Evolutionary conservation across 1,140 invertebrate species (phyloP).

Genomic region (Aphaenogaster ashmeadi): DNA sequence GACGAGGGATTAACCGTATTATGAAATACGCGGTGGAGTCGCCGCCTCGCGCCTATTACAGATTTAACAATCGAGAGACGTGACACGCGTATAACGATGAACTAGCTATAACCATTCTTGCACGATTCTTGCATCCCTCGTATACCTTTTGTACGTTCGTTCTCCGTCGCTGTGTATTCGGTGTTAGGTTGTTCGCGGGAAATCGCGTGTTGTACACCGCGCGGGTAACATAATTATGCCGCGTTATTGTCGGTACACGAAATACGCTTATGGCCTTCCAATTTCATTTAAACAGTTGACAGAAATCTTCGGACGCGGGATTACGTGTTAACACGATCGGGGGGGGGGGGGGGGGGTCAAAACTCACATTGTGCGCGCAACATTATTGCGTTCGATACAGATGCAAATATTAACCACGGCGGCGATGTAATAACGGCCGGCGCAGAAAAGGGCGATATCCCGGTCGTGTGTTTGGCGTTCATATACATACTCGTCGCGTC

Average conservation of each 20-base stretch:
- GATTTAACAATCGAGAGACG: conserved; percentile 1
- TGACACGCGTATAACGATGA: background rate
- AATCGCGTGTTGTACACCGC: background rate
- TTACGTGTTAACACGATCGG: conserved; percentile 66
- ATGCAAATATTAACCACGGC: conserved; percentile 73
- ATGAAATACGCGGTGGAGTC: conserved; percentile 8
- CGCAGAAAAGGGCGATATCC: conserved; percentile 72
- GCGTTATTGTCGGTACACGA: background rate
- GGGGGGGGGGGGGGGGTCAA: conserved; percentile 39
- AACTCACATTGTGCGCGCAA: conserved; percentile 67
- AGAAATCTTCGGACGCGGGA: conserved; percentile 55
- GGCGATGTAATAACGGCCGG: conserved; percentile 76
- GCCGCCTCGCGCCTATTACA: background rate
- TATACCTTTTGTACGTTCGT: background rate
- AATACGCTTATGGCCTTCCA: conserved; percentile 23
- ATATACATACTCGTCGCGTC: conserved; percentile 69
- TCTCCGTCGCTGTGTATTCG: background rate
- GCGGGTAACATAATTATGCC: background rate
- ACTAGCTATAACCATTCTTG: background rate
- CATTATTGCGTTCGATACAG: conserved; percentile 78
- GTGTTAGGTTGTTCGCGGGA: background rate
- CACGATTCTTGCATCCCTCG: no score
- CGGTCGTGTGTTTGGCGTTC: conserved; percentile 76
- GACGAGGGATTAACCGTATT: conserved; percentile 19
- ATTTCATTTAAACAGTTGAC: conserved; percentile 48